Base-by-base conservation (phyloP, 2,113 vertebrate species). In the Trochalopteron elliotii region DNA sequence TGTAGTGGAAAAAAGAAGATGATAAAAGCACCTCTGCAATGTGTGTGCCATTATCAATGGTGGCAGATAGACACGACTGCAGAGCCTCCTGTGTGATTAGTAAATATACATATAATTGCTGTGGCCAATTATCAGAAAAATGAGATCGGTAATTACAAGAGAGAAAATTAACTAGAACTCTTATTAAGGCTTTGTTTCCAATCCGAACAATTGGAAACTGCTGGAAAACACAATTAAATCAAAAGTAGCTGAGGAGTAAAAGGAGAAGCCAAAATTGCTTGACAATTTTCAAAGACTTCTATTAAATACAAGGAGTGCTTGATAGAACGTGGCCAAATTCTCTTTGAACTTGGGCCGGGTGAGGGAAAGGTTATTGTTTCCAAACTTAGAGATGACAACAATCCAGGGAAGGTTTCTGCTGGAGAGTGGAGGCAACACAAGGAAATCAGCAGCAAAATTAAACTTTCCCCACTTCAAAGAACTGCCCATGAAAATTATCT, bases 91-190 rank as follows among this genome's bases (percentile, higher is more conserved):
- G 97, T 97, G 98, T 98, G 98, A 99, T 99, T 98, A 98, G 99
- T 99, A 99, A 99, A 99, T 99, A 99, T 99, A 99, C 99, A 99
- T 99, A 99, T 99, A 98, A 99, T 99, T 99, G 99, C 98, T 98
- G 98, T 97, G 98, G 98, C 99, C 99, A 99, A 99, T 99, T 99
- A 99, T 99, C 99, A 99, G 98, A 98, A 98, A 99, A 99, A 99
- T 99, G 98, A 99, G 99, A 99, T 99, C 98, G 98, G 99, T 99
- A 99, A 99, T 99, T 99, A 99, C 99, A 99, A 98, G 98, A 99
- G 98, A 98, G 98, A 98, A 99, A 99, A 99, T 99, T 99, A 99
- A 99, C 98, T 98, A 98, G 98, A 98, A 98, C 98, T 99, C 99
- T 99, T 99, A 99, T 99, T 99, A 99, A 99, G 97, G 98, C 98